These are phyloP conservation scores for Lateolabrax maculatus DNA, from an alignment of 2,797 vertebrate genomes.

Conservation along the genomic window DNA sequence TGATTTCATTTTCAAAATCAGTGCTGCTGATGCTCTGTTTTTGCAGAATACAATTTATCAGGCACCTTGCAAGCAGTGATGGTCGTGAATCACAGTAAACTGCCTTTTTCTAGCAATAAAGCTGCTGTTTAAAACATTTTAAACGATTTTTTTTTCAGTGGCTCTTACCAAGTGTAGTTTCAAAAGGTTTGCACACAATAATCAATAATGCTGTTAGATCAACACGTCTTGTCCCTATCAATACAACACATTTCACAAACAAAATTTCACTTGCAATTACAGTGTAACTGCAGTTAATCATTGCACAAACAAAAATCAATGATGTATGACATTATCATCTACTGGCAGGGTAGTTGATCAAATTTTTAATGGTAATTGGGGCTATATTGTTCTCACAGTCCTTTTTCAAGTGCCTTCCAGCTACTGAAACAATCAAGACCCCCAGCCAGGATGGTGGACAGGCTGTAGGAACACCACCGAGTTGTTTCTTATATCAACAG, in stretches of 20 bases:
- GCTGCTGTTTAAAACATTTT: background rate
- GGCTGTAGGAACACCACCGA: conserved; percentile 70
- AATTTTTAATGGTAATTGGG: conserved; percentile 87
- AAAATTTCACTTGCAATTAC: conserved; percentile 88
- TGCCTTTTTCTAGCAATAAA: background rate
- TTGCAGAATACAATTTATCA: background rate
- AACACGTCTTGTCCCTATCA: conserved; percentile 43
- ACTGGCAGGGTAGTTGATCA: conserved; percentile 84
- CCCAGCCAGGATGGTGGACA: conserved; percentile 81
- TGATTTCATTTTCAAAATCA: background rate
- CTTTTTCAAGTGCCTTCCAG: conserved; percentile 85
- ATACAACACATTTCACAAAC: conserved; percentile 59
- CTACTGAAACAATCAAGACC: conserved; percentile 83
- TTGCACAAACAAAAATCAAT: conserved; percentile 90
- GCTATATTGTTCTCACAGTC: conserved; percentile 83
- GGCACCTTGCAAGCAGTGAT: background rate
- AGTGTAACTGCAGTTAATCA: conserved; percentile 86
- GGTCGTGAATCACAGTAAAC: background rate
- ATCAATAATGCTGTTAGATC: background rate
- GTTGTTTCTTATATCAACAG: conserved; percentile 82
- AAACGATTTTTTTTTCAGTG: background rate
- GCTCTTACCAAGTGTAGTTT: background rate
- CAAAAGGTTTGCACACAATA: background rate
- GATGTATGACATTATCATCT: conserved; percentile 90
- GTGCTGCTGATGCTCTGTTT: background rate